These are phyloP conservation scores for Macroglossus sobrinus DNA, from an alignment of 2,113 vertebrate species.

Conservation along the genomic window DNA sequence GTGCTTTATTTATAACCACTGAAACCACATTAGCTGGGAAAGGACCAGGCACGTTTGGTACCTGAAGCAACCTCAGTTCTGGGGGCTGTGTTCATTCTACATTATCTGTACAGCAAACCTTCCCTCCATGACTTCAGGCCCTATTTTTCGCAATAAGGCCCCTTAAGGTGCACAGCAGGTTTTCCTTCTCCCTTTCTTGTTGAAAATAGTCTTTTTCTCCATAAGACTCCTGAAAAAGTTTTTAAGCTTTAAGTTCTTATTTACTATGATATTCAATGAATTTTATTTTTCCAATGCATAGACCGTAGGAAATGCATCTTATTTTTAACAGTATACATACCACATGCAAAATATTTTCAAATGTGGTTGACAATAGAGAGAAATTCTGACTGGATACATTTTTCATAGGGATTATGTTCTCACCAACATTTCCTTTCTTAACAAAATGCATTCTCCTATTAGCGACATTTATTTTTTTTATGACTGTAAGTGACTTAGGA, in stretches of 20 bases:
- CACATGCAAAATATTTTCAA: neutral
- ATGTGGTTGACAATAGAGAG: neutral
- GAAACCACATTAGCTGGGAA: neutral
- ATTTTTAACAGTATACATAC: neutral
- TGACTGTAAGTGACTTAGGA: neutral
- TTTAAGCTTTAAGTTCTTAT: neutral
- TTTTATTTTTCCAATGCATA: neutral
- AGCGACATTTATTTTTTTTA: neutral
- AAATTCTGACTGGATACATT: neutral
- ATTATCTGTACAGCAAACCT: neutral
- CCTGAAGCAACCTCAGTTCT: neutral
- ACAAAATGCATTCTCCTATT: neutral
- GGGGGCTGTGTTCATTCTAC: neutral
- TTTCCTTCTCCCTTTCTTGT: neutral
- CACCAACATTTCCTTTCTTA: neutral
- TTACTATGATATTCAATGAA: neutral
- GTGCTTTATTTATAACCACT: neutral
- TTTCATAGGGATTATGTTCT: neutral
- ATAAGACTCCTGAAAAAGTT: neutral
- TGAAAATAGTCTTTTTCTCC: neutral
- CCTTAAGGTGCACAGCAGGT: neutral
- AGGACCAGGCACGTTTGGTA: neutral
- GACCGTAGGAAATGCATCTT: neutral
- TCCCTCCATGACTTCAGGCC: neutral
- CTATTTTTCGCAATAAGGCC: neutral